Conservation (phyloP, 2,888 invertebrate genomes). For the Reticulitermes lucifugus region DNA sequence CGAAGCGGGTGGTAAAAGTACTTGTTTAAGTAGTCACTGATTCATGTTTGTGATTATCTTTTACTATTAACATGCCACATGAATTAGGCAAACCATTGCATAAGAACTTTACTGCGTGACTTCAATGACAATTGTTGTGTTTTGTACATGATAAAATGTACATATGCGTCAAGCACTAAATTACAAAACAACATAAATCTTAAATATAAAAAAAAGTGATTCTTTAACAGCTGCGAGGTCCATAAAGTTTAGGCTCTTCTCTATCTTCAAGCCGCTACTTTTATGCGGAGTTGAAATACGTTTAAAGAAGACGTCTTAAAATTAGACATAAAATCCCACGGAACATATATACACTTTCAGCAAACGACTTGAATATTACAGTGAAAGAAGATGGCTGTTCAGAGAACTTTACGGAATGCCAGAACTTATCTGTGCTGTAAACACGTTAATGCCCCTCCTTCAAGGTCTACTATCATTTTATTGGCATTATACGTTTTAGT, state of each 20-base stretch:
- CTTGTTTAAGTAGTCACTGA: no score
- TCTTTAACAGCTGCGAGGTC: neutral
- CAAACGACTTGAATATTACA: slow-evolving; percentile 1
- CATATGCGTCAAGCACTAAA: no score
- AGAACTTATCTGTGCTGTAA: neutral
- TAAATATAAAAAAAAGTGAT: neutral
- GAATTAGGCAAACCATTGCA: no score
- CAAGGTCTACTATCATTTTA: neutral
- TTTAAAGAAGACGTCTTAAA: neutral
- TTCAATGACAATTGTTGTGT: no score
- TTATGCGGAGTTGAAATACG: neutral
- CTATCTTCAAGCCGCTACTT: neutral
- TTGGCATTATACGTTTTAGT: slow-evolving; percentile 15
- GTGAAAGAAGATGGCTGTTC: slow-evolving; percentile 28
- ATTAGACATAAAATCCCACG: neutral
- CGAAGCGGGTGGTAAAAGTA: no score
- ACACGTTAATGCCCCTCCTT: neutral
- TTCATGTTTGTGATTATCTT: no score
- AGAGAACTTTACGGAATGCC: slow-evolving; percentile 1
- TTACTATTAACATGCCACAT: no score
- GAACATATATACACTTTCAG: neutral
- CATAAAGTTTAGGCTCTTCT: no score
- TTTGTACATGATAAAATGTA: no score
- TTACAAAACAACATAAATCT: no score
- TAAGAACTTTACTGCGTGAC: no score